Evolutionary conservation across 2,113 vertebrate genomes (phyloP), one percentile per base, ranked within the genome.

Genomic region (Sardina pilchardus): DNA sequence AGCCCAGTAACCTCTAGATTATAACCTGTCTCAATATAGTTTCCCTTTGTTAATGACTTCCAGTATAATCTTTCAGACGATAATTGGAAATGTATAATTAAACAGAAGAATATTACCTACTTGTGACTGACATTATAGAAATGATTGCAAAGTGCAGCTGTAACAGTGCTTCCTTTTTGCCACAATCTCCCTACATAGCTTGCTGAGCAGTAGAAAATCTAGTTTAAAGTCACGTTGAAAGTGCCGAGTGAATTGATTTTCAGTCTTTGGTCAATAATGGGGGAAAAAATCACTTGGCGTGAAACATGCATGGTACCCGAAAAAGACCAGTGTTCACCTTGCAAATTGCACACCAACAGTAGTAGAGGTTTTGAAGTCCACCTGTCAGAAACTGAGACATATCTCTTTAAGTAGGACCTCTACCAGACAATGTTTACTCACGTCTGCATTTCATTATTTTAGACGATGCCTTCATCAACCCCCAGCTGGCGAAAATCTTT

Each of bases 391-490:
- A 17, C 48, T 50, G 53, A 24, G 19, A 16, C 45, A 47, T 16
- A 50, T 17, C 48, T 56, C 21, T 6, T 24, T 7, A 24, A 24
- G 53, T 24, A 59, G 4, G 53, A 5, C 53, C 3, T 24, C 21
- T 59, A 59, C 53, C 53, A 7, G 53, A 59, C 19, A 59, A 17
- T 53, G 50, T 53, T 53, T 12, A 34, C 19, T 78, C 12, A 17
- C 14, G 6, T 78, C 26, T 78, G 71, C 30, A 78, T 78, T 78
- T 78, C 87, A 34, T 56, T 86, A 81, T 48, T 43, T 91, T 78
- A 98, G 97, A 99, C 9, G 97, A 99, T 1, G 96, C 96, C 21
- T 98, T 99, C 89, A 98, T 99, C 89, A 99, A 98, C 87, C 97
- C 97, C n/a, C 96, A 98, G 34, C 91, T 99, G 90, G 96, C 97